Percentiles rank a stretch among this genome's conserved stretches.
phyloP scores from a whole-genome alignment of 2,888 invertebrate species.

The Pherbina coryleti region DNA sequence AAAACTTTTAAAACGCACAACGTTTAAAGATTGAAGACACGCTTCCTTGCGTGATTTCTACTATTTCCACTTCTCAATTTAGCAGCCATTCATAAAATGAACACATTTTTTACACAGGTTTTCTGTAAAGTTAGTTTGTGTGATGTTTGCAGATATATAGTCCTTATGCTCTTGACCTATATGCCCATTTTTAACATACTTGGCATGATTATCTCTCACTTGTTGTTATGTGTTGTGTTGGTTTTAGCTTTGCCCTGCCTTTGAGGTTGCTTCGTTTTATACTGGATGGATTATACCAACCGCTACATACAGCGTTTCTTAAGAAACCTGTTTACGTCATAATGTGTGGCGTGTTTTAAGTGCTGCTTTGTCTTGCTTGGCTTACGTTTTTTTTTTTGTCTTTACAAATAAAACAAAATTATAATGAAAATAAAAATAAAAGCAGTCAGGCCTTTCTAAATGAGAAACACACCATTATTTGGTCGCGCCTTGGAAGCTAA shows the following conservation, averaged over 20 bases:
- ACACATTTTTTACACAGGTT: no score
- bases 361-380: conserved; percentile 43
- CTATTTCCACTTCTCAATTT: no score
- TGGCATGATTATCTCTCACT: conserved; percentile 26
- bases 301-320: not conserved
- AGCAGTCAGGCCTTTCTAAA: no score
- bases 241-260: not conserved
- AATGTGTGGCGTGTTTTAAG: conserved; percentile 46
- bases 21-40: no score
- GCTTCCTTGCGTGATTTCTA: no score
- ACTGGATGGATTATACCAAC: not conserved
- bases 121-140: no score
- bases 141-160: not conserved
- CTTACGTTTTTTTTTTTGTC: not conserved
- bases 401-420: not conserved
- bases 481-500: no score
- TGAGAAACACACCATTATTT: no score
- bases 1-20: no score
- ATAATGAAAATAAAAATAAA: not conserved
- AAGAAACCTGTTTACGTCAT: conserved; percentile 60
- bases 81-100: no score
- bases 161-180: conserved; percentile 26
- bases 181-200: not conserved
- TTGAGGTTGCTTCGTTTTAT: not conserved
- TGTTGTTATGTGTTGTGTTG: conserved; percentile 3